A percentile compares a stretch with the other conserved stretches of the same genome.
These are phyloP conservation scores for Drosophila borborema DNA, from an alignment of 2,888 invertebrate species.

Conservation along the genomic window DNA sequence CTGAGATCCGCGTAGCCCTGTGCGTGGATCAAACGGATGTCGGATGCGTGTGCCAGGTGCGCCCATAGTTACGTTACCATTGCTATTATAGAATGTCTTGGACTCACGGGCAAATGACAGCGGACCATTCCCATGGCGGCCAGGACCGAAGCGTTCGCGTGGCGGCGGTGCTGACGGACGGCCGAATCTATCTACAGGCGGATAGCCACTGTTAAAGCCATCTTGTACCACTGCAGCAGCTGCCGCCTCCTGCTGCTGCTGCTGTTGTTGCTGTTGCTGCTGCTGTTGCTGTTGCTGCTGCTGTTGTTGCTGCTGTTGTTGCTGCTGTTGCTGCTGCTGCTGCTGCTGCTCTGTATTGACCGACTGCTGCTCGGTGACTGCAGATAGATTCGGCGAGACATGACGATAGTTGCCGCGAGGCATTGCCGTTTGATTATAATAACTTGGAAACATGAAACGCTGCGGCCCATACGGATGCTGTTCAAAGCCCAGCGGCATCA, in stretches of 20 bases:
- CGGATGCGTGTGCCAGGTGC: slow-evolving; percentile 52
- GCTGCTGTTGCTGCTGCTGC: slow-evolving; percentile 35
- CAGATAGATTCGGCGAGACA: slow-evolving; percentile 32
- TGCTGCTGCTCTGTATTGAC: slow-evolving; percentile 25
- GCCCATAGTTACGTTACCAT: slow-evolving; percentile 34
- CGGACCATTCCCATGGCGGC: slow-evolving; percentile 29
- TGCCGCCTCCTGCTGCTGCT: background rate
- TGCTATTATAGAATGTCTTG: slow-evolving; percentile 68
- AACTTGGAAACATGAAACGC: slow-evolving; percentile 65
- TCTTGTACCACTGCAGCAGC: slow-evolving; percentile 15
- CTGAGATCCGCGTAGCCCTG: slow-evolving; percentile 25
- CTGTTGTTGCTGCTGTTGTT: slow-evolving; percentile 31
- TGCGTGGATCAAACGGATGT: slow-evolving; percentile 40
- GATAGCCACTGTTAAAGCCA: slow-evolving; percentile 12
- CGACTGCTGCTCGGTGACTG: slow-evolving; percentile 22
- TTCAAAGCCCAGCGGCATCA: slow-evolving; percentile 70
- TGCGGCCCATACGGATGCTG: slow-evolving; percentile 57
- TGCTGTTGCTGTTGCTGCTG: slow-evolving; percentile 20
- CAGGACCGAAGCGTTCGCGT: slow-evolving; percentile 39
- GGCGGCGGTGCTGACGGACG: slow-evolving; percentile 29
- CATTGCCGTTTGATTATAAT: slow-evolving; percentile 50
- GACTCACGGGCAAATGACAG: slow-evolving; percentile 50
- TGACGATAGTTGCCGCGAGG: slow-evolving; percentile 42
- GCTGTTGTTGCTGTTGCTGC: slow-evolving; percentile 33
- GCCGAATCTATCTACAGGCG: slow-evolving; percentile 38